Conservation (phyloP, 2,888 invertebrate genomes). For the Eurytoma californica region DNA sequence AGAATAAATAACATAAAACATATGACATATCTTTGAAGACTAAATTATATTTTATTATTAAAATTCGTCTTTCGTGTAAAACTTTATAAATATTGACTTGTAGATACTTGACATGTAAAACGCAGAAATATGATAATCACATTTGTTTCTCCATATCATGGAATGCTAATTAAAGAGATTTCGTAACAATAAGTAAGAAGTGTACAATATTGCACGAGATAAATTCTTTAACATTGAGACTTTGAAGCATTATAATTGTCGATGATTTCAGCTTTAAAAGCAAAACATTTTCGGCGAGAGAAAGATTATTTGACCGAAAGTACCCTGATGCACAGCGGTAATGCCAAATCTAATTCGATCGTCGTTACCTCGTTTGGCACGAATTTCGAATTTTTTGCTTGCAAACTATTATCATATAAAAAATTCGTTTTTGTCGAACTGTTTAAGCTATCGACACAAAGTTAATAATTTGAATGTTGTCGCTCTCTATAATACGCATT, state of each 20-base stretch:
- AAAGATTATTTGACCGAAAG: slow-evolving; percentile 42
- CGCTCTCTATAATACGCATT: no score
- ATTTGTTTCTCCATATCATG: neutral
- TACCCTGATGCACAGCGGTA: neutral
- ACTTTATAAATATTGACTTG: neutral
- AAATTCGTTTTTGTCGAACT: neutral
- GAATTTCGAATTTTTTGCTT: slow-evolving; percentile 8
- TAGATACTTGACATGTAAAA: neutral
- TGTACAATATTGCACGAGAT: slow-evolving; percentile 3
- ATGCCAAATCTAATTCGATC: slow-evolving; percentile 54
- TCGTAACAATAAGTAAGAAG: slow-evolving; percentile 15
- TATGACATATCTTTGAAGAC: no score
- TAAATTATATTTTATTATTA: no score
- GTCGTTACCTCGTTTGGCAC: slow-evolving; percentile 5
- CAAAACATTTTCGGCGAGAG: slow-evolving; percentile 25
- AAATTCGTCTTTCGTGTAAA: neutral
- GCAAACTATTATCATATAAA: slow-evolving; percentile 16
- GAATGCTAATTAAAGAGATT: slow-evolving; percentile 9
- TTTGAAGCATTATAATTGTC: slow-evolving; percentile 24
- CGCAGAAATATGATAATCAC: slow-evolving; percentile 1
- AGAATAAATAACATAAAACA: no score
- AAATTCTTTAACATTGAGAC: slow-evolving; percentile 12
- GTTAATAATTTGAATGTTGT: no score
- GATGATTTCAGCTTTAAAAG: slow-evolving; percentile 31
- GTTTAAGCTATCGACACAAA: neutral